Base-by-base conservation (phyloP, 2,888 invertebrate genomes). In the Apotomis turbidana region DNA sequence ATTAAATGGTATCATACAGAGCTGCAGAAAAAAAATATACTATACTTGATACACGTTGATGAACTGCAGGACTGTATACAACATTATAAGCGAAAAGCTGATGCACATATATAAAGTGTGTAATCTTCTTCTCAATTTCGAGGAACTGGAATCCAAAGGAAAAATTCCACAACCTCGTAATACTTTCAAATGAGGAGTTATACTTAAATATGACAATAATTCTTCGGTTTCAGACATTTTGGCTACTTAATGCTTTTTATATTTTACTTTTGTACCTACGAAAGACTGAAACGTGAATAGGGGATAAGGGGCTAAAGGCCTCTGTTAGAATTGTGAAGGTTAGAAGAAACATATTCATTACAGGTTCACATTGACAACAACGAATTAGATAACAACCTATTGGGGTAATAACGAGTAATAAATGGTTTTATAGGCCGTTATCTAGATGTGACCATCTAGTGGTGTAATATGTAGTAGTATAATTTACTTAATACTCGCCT, bases 61-160 rank as follows among this genome's bases (percentile, higher is more conserved):
- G 4, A 82, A 80, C 75, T 88, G 86, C 73, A 87, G 87, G 13
- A 78, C 38, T 3, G 81, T 83, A 70, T 83, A 88, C 4, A 87
- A 15, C 12, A 81, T 63, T 57, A 83, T 76, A 12, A 84, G 76
- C 55, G 71, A 71, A n/a, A 86, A 77, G 55, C 81, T 76, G 10
- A 81, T 60, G 10, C 74, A 58, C 81, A 83, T 87, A 68, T 84
- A 88, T 12, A 79, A 70, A 3, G 74, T 76, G 63, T 88, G 85
- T 6, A 86, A 51, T 38, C 72, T 61, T 80, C 71, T 81, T 51
- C 76, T 73, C 3, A 74, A 63, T 74, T 78, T 81, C 4, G 82
- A 64, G 3, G 80, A 76, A 12, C 76, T 75, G 3, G 74, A 70
- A 67, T 85, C 80, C 70, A 89, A 75, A 75, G 82, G 81, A 74